Percentiles rank a stretch among this genome's conserved stretches.
Conservation (phyloP, 2,888 invertebrate species). For the Hedychridium roseum region DNA sequence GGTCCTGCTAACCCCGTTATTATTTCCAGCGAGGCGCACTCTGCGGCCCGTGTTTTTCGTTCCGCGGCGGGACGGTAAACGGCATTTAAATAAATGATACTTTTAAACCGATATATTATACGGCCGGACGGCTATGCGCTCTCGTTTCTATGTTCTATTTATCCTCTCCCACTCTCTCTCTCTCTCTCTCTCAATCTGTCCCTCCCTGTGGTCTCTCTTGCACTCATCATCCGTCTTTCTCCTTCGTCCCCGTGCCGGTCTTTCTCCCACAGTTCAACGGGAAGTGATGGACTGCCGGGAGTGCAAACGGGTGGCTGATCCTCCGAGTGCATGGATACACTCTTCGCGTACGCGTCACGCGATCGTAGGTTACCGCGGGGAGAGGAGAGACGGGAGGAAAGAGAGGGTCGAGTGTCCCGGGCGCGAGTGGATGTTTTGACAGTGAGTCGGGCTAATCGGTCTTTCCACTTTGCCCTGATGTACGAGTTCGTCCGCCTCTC, state of each 20-base stretch:
- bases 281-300: constrained; percentile 58
- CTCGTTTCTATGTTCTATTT: too few species aligned
- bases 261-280: constrained; percentile 32
- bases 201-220: constrained; percentile 11
- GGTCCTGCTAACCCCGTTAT: constrained; percentile 57
- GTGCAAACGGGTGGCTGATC: constrained; percentile 53
- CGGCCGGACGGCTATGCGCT: constrained; percentile 22
- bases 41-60: constrained; percentile 50
- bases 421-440: constrained; percentile 54
- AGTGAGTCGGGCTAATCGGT: constrained; percentile 58
- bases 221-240: constrained; percentile 23
- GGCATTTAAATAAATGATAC: constrained; percentile 61
- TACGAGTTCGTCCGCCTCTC: constrained; percentile 26
- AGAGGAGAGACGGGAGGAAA: constrained; percentile 18
- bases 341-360: constrained; percentile 38
- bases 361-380: constrained; percentile 17
- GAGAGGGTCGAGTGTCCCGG: constrained; percentile 23
- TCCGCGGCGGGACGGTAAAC: constrained; percentile 47
- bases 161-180: constrained; percentile 12
- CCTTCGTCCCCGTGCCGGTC: constrained; percentile 28
- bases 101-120: constrained; percentile 61
- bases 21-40: constrained; percentile 55
- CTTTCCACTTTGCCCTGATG: constrained; percentile 53
- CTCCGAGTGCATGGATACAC: constrained; percentile 39
- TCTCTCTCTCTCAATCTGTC: not conserved